These are phyloP conservation scores for Bucco capensis DNA, from an alignment of 2,113 vertebrate genomes.

Conservation along the genomic window DNA sequence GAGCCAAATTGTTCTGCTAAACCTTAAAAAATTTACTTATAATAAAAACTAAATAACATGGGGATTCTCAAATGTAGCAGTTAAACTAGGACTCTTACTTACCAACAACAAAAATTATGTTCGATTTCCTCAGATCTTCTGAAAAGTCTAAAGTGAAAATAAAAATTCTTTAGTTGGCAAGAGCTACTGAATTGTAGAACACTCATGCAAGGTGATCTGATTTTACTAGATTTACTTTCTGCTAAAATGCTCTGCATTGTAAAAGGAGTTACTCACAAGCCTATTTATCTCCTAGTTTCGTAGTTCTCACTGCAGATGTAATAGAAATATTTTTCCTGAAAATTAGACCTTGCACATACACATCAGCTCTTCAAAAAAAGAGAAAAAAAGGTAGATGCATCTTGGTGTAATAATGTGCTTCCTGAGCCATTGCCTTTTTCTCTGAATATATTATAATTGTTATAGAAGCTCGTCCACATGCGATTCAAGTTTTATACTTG, in stretches of 20 bases:
- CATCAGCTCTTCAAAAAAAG: not conserved
- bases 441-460: not conserved
- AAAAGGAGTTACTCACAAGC: not conserved
- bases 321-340: not conserved
- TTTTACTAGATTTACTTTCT: not conserved
- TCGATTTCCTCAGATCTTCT: slow-evolving; percentile 84
- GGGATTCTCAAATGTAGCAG: not conserved
- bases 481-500: not conserved
- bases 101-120: slow-evolving; percentile 93
- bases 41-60: not conserved
- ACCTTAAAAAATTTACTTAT: not conserved
- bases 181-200: not conserved
- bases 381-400: not conserved
- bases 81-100: slow-evolving; percentile 60
- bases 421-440: not conserved
- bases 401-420: not conserved
- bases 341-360: not conserved
- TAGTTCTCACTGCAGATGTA: not conserved
- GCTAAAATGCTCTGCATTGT: not conserved
- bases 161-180: slow-evolving; percentile 16
- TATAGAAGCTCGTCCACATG: not conserved
- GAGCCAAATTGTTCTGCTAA: not conserved
- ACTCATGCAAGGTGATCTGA: not conserved
- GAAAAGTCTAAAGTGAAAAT: slow-evolving; percentile 71
- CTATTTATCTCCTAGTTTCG: not conserved